These are phyloP conservation scores for Amblyjoppa proteus DNA, from an alignment of 2,888 invertebrate genomes.

Conservation along the genomic window DNA sequence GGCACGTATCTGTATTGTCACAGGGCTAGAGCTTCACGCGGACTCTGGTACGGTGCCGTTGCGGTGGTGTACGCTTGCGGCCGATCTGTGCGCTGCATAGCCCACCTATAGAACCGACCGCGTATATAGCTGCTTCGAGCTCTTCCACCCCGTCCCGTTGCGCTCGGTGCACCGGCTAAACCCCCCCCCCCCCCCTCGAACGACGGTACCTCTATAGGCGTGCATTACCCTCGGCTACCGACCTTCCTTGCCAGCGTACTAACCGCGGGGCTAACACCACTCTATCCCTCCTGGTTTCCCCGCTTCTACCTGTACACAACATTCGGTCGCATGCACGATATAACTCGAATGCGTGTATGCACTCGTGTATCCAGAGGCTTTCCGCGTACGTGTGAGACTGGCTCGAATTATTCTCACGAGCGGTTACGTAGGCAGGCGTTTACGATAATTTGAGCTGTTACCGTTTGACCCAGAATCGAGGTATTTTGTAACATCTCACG, in stretches of 20 bases:
- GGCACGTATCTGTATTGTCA: constrained; percentile 11
- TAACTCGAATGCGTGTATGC: constrained; percentile 41
- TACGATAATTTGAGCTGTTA: constrained; percentile 2
- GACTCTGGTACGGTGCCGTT: constrained; percentile 40
- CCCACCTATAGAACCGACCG: constrained; percentile 14
- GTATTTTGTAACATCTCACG: neutral
- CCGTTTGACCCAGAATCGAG: neutral
- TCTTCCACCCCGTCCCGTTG: constrained; percentile 21
- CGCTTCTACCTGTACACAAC: constrained; percentile 41
- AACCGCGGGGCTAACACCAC: constrained; percentile 30
- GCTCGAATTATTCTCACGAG: constrained; percentile 8
- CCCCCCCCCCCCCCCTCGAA: constrained; percentile 12
- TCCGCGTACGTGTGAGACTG: neutral
- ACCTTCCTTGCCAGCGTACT: constrained; percentile 34
- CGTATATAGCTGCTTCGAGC: constrained; percentile 7
- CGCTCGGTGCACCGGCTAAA: constrained; percentile 32
- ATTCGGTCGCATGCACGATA: constrained; percentile 49
- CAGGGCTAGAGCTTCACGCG: constrained; percentile 39
- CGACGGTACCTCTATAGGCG: constrained; percentile 46
- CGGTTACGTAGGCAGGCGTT: neutral
- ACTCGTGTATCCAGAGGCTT: constrained; percentile 9
- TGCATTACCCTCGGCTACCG: constrained; percentile 34
- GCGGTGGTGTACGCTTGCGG: constrained; percentile 50
- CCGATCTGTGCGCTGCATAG: constrained; percentile 20
- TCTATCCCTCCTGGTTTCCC: constrained; percentile 18